A percentile compares a stretch with the other conserved stretches of the same genome.
These are phyloP conservation scores for Pogonophryne albipinna DNA, from an alignment of 2,797 vertebrate genomes.

Conservation along the genomic window DNA sequence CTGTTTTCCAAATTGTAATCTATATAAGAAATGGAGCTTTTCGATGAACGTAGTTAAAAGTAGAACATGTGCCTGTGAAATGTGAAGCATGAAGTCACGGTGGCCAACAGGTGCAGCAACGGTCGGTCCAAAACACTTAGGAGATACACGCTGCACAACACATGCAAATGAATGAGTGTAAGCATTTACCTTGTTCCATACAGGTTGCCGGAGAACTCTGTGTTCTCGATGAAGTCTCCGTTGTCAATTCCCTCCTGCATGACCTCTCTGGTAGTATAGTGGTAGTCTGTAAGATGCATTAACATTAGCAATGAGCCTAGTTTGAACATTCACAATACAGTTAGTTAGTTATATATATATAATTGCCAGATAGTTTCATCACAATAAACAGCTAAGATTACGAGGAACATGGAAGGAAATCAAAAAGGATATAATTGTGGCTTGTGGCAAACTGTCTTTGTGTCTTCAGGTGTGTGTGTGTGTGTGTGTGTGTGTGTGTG, in stretches of 20 bases:
- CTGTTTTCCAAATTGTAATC: too few species aligned
- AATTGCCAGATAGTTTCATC: background rate
- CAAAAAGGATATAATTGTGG: background rate
- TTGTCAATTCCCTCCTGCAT: constrained; percentile 91
- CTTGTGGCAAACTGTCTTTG: too few species aligned
- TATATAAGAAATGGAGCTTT: too few species aligned
- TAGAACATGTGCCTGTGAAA: too few species aligned
- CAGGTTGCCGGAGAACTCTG: constrained; percentile 95
- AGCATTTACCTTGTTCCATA: constrained; percentile 93
- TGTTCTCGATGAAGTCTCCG: constrained; percentile 93
- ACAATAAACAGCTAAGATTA: background rate
- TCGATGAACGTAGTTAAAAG: too few species aligned
- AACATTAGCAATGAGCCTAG: constrained; percentile 20
- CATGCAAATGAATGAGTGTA: background rate
- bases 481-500: background rate
- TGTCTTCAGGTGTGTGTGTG: background rate
- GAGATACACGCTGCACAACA: too few species aligned
- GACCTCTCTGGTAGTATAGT: constrained; percentile 91
- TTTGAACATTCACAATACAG: background rate
- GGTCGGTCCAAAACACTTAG: too few species aligned
- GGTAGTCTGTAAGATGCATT: constrained; percentile 88
- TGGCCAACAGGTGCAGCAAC: too few species aligned
- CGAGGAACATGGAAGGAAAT: background rate
- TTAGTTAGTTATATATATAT: too few species aligned
- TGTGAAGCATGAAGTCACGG: too few species aligned